A percentile compares a stretch with the other conserved stretches of the same genome.
Conservation (phyloP, 2,797 vertebrate species). For the Sardinella longiceps region DNA sequence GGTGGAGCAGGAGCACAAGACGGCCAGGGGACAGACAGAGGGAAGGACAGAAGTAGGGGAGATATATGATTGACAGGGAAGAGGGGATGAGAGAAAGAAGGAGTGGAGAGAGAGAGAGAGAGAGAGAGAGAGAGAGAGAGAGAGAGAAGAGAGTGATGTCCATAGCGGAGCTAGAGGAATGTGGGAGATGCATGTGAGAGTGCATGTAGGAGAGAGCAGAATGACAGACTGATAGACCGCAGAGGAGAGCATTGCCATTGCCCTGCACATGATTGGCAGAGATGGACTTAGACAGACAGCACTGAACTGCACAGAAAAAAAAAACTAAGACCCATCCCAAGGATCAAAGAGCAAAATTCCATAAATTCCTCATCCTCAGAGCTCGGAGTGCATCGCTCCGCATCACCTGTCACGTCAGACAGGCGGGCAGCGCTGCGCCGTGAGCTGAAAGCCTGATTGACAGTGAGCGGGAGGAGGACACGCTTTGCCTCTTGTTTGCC, state of each 20-base stretch:
- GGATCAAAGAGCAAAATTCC: slow-evolving; percentile 22
- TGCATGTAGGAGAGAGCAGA: background rate
- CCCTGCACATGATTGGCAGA: background rate
- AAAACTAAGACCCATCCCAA: background rate
- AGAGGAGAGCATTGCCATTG: background rate
- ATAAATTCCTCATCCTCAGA: background rate
- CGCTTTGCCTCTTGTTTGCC: slow-evolving; percentile 55
- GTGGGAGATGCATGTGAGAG: background rate
- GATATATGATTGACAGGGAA: background rate
- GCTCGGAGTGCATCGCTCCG: background rate
- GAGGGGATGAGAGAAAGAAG: background rate
- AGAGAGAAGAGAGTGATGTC: no score
- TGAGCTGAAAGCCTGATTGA: background rate
- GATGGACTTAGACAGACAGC: background rate
- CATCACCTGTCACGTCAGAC: background rate
- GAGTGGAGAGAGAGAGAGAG: background rate
- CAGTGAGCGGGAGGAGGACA: background rate
- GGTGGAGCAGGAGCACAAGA: background rate
- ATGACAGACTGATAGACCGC: background rate
- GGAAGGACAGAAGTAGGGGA: background rate
- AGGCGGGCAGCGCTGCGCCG: background rate
- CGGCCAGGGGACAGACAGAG: background rate
- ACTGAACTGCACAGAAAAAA: background rate
- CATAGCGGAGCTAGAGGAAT: slow-evolving; percentile 25
- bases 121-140: background rate